Evolutionary conservation across 1,140 invertebrate species (phyloP).

Genomic region (Hormaphis cornu): DNA sequence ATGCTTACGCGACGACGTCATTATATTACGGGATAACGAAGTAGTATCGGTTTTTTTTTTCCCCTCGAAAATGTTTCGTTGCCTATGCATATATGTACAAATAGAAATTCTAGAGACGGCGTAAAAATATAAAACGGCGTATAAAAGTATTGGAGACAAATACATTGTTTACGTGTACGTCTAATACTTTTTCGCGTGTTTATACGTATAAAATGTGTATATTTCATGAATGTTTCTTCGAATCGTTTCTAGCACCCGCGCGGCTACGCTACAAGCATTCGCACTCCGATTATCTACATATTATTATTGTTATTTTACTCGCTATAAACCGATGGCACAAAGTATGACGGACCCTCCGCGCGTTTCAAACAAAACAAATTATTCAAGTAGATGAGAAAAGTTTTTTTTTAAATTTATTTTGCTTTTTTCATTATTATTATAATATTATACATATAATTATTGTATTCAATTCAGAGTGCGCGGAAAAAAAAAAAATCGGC

Average conservation of each 20-base stretch:
- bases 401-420: background rate
- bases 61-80: background rate
- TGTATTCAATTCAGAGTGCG: too few species aligned
- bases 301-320: background rate
- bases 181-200: background rate
- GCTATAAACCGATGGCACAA: background rate
- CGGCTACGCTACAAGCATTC: constrained; percentile 16
- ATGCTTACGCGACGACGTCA: background rate
- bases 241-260: too few species aligned
- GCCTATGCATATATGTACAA: too few species aligned
- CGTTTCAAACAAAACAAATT: constrained; percentile 12
- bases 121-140: too few species aligned
- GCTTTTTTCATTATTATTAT: too few species aligned
- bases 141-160: too few species aligned
- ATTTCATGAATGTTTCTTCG: too few species aligned
- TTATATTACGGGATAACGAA: background rate
- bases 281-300: background rate
- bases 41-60: background rate
- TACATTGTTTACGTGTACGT: too few species aligned
- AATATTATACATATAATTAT: too few species aligned
- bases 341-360: background rate
- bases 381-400: background rate
- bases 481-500: too few species aligned
- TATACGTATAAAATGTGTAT: background rate
- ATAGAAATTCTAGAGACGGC: too few species aligned